These are phyloP conservation scores for Pangasius mekongensis DNA, from an alignment of 2,797 vertebrate genomes.

Conservation along the genomic window DNA sequence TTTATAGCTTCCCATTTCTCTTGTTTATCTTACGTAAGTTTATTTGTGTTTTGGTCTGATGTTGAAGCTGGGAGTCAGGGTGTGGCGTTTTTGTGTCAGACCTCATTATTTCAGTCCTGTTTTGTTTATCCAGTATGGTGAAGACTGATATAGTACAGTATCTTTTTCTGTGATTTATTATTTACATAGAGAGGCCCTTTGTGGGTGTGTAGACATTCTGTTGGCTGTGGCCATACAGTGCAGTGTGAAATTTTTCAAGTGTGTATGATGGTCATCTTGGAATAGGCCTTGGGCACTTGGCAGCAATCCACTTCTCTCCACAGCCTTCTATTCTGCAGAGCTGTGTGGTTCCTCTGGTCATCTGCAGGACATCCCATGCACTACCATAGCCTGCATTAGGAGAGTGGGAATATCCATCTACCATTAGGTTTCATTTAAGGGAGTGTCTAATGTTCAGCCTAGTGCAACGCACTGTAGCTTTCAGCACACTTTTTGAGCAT, in stretches of 20 bases:
- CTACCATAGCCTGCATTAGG: slow-evolving; percentile 5
- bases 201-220: slow-evolving; percentile 1
- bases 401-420: slow-evolving; percentile 50
- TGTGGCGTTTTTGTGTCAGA: slow-evolving; percentile 61
- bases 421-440: slow-evolving; percentile 47
- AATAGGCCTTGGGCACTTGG: slow-evolving; percentile 57
- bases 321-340: slow-evolving; percentile 58
- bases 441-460: slow-evolving; percentile 31
- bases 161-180: slow-evolving; percentile 48
- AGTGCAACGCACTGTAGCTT: slow-evolving; percentile 47
- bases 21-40: slow-evolving; percentile 32
- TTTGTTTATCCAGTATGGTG: slow-evolving; percentile 45
- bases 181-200: slow-evolving; percentile 42
- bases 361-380: slow-evolving; percentile 36
- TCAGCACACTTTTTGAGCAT: slow-evolving; percentile 46
- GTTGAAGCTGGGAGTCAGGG: slow-evolving; percentile 64
- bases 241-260: slow-evolving; percentile 41
- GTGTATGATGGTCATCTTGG: slow-evolving; percentile 52
- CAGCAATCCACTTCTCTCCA: slow-evolving; percentile 52
- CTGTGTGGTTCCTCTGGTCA: slow-evolving; percentile 44
- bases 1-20: slow-evolving; percentile 45
- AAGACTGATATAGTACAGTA: slow-evolving; percentile 40
- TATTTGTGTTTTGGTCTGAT: slow-evolving; percentile 69
- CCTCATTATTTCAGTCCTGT: slow-evolving; percentile 50
- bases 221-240: slow-evolving; percentile 20